Percentiles rank a stretch among this genome's conserved stretches.
These are phyloP conservation scores for Rhagoletis zephyria DNA, from an alignment of 1,140 invertebrate species.

Conservation along the genomic window DNA sequence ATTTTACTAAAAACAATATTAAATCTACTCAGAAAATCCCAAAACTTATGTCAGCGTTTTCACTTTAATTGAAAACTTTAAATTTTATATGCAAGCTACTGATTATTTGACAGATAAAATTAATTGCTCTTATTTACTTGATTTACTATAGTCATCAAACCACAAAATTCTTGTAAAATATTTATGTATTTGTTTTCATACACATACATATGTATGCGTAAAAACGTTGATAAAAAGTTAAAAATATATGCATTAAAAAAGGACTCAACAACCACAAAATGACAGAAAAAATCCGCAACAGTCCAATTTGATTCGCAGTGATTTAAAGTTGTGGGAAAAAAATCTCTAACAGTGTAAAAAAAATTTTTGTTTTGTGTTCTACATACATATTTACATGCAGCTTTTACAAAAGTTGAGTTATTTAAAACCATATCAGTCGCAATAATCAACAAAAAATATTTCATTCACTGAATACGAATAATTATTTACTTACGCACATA, in stretches of 20 bases:
- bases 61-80: neutral
- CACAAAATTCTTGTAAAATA: neutral
- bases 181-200: neutral
- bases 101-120: neutral
- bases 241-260: too few relatives aligned
- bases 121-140: neutral
- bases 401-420: constrained; percentile 9
- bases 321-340: neutral
- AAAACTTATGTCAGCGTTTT: too few relatives aligned
- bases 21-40: too few relatives aligned
- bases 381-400: too few relatives aligned
- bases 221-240: too few relatives aligned
- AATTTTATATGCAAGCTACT: neutral
- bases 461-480: neutral
- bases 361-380: too few relatives aligned
- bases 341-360: too few relatives aligned
- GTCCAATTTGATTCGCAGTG: neutral
- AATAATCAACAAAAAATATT: neutral
- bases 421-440: constrained; percentile 13
- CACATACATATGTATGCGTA: neutral
- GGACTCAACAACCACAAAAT: constrained; percentile 14
- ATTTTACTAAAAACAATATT: too few relatives aligned
- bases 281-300: neutral
- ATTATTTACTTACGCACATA: too few relatives aligned
- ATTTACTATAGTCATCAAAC: constrained; percentile 23